phyloP scores from a whole-genome alignment of 2,113 vertebrate genomes.

The Redunca redunca region DNA sequence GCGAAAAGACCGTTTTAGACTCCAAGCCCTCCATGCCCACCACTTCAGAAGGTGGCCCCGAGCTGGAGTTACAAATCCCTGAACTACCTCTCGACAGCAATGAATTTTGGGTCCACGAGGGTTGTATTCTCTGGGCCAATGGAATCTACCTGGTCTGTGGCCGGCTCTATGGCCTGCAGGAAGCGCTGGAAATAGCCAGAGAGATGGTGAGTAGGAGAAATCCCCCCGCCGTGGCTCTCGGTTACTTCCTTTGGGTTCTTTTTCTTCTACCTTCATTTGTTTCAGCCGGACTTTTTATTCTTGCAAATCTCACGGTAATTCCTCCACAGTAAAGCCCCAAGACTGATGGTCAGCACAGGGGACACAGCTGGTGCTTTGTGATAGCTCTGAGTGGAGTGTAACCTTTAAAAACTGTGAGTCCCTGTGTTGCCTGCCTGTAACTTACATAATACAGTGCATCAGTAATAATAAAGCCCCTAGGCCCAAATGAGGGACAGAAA shows the following conservation, averaged over 20 bases:
- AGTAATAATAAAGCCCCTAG: not conserved
- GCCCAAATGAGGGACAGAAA: not conserved
- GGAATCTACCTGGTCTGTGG: constrained; percentile 98
- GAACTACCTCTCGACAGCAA: constrained; percentile 99
- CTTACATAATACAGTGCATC: not conserved
- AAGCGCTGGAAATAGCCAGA: constrained; percentile 97
- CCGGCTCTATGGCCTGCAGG: constrained; percentile 96
- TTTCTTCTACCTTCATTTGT: not conserved
- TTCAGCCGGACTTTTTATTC: not conserved
- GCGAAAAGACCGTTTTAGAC: constrained; percentile 83
- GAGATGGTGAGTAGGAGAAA: constrained; percentile 90
- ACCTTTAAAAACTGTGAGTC: not conserved
- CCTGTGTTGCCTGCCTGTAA: not conserved
- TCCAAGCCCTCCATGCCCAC: constrained; percentile 83
- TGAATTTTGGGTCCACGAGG: constrained; percentile 99
- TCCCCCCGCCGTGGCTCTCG: not conserved
- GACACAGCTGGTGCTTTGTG: not conserved
- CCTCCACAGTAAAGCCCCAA: not conserved
- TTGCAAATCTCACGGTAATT: accelerated
- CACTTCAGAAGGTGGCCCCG: constrained; percentile 87
- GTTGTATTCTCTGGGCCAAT: constrained; percentile 98
- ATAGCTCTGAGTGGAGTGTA: not conserved
- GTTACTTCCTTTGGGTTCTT: not conserved
- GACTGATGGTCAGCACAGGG: not conserved
- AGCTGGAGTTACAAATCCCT: constrained; percentile 95